Conservation (phyloP, 2,113 vertebrate genomes). For the Trichomycterus rosablanca region DNA sequence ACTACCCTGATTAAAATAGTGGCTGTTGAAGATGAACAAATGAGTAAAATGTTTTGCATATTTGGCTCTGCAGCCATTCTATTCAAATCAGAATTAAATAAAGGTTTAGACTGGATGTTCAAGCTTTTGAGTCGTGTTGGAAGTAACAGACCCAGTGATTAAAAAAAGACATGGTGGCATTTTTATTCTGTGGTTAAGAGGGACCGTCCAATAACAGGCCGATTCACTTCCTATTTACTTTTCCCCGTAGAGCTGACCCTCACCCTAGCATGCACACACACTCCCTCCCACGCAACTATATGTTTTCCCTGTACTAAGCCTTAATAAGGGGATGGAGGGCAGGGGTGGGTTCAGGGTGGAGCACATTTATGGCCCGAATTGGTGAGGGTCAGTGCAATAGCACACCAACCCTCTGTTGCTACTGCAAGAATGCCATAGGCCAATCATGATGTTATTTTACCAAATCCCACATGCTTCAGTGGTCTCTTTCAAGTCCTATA, state of each 20-base stretch:
- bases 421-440: conserved; percentile 23
- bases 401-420: conserved; percentile 33
- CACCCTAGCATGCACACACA: conserved; percentile 28
- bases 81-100: no score
- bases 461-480: conserved; percentile 27
- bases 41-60: no score
- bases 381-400: conserved; percentile 44
- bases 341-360: conserved; percentile 30
- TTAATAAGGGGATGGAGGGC: conserved; percentile 10
- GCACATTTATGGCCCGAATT: conserved; percentile 35
- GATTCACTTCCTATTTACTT: conserved; percentile 54
- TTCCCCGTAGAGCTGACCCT: conserved; percentile 30
- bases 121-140: no score
- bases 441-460: conserved; percentile 36
- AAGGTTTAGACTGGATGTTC: no score
- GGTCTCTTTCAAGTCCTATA: conserved; percentile 11
- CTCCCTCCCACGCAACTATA: conserved; percentile 24
- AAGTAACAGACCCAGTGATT: no score
- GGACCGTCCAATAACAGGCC: no score
- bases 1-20: no score
- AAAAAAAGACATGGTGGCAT: no score
- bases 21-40: no score
- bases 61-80: no score
- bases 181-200: no score
- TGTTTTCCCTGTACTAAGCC: conserved; percentile 49